These are phyloP conservation scores for Yponomeuta cagnagella DNA, from an alignment of 2,888 invertebrate genomes.

Conservation along the genomic window DNA sequence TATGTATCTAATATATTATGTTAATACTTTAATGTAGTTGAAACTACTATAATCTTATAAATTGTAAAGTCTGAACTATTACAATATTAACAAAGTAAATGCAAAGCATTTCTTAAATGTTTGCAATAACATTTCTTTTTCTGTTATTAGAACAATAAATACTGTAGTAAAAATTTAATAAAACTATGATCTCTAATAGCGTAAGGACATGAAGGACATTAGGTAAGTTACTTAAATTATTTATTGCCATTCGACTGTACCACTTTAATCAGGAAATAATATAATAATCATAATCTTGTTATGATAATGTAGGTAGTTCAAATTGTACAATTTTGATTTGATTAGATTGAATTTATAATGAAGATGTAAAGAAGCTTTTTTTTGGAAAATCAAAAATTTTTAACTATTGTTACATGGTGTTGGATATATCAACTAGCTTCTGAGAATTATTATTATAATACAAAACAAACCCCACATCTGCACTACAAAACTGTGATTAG, in stretches of 20 bases:
- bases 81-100: not conserved
- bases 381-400: too few relatives aligned
- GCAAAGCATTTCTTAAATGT: not conserved
- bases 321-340: not conserved
- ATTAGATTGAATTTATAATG: not conserved
- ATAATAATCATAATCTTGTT: not conserved
- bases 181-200: constrained; percentile 18
- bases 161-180: constrained; percentile 20
- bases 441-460: not conserved
- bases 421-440: not conserved
- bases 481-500: constrained; percentile 3
- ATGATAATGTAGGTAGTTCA: not conserved
- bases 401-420: too few relatives aligned
- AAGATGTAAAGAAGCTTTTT: too few relatives aligned
- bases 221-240: too few relatives aligned
- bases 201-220: not conserved
- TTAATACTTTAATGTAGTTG: too few relatives aligned
- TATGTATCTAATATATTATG: too few relatives aligned
- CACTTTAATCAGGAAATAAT: not conserved
- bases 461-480: not conserved
- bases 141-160: constrained; percentile 21
- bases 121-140: not conserved
- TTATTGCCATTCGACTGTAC: not conserved
- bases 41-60: too few relatives aligned
- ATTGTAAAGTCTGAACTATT: not conserved